phyloP scores from a whole-genome alignment of 2,113 vertebrate species.

The Apteryx mantelli region DNA sequence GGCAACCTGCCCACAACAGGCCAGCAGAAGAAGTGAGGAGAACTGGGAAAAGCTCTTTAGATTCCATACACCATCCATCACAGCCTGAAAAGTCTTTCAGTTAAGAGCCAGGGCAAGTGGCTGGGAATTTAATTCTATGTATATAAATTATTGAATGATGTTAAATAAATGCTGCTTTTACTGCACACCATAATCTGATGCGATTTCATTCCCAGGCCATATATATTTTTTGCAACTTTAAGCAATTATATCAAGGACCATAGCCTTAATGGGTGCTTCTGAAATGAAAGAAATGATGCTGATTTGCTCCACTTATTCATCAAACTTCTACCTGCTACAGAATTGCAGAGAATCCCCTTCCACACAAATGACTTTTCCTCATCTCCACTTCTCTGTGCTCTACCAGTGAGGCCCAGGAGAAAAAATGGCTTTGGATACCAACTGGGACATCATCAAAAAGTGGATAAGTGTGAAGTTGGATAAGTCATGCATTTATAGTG shows the following conservation, averaged over 20 bases:
- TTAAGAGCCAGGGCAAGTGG: not conserved
- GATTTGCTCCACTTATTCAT: not conserved
- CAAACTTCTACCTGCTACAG: not conserved
- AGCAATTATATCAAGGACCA: not conserved
- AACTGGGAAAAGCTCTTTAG: not conserved
- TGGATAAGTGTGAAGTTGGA: accelerated
- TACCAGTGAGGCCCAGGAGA: not conserved
- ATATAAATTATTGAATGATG: not conserved
- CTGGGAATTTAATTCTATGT: not conserved
- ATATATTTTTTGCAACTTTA: not conserved
- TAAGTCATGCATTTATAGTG: not conserved
- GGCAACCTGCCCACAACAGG: not conserved
- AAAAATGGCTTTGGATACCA: accelerated
- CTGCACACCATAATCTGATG: not conserved
- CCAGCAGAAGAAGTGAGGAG: not conserved
- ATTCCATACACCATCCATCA: not conserved
- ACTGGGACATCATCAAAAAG: accelerated
- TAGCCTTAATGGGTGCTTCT: accelerated
- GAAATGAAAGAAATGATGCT: accelerated
- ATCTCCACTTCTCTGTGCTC: not conserved
- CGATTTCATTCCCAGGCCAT: not conserved
- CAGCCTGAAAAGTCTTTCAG: not conserved
- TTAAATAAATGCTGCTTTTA: not conserved
- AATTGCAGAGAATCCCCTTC: not conserved
- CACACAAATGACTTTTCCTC: not conserved